phyloP scores from a whole-genome alignment of 2,888 invertebrate species.

The Hydrotaea diabolus region DNA sequence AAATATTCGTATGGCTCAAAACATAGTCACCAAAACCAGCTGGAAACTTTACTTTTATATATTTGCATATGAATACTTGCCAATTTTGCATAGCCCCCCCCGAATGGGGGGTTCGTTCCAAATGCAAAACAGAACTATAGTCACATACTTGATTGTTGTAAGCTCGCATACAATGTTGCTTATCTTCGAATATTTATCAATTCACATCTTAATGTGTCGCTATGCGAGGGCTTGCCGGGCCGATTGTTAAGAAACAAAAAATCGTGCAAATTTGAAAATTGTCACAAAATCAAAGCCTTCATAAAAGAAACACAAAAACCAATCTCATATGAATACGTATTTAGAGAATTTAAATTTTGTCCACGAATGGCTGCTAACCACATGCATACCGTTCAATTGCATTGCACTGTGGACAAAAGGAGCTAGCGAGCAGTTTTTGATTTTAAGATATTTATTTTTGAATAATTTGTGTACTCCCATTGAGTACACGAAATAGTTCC shows the following conservation, averaged over 20 bases:
- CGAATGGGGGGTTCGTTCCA: neutral
- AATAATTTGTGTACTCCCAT: too few relatives aligned
- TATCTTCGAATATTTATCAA: neutral
- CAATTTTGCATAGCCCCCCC: neutral
- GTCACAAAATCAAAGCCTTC: neutral
- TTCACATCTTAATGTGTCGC: neutral
- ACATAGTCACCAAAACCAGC: too few relatives aligned
- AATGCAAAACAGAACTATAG: neutral
- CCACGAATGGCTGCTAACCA: too few relatives aligned
- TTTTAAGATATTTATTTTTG: too few relatives aligned
- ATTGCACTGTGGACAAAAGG: too few relatives aligned
- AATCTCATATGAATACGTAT: neutral
- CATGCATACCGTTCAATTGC: too few relatives aligned
- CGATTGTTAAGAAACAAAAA: neutral
- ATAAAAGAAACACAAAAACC: neutral
- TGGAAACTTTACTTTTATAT: too few relatives aligned
- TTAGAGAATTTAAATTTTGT: neutral
- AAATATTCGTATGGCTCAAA: too few relatives aligned
- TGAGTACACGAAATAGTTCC: too few relatives aligned
- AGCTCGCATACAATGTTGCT: neutral
- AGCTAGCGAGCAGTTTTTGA: too few relatives aligned
- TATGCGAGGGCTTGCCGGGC: neutral
- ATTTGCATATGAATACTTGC: neutral
- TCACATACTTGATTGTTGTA: neutral
- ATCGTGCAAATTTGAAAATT: constrained; percentile 7